Base-by-base conservation (phyloP, 2,113 vertebrate genomes). In the Cynocephalus volans region DNA sequence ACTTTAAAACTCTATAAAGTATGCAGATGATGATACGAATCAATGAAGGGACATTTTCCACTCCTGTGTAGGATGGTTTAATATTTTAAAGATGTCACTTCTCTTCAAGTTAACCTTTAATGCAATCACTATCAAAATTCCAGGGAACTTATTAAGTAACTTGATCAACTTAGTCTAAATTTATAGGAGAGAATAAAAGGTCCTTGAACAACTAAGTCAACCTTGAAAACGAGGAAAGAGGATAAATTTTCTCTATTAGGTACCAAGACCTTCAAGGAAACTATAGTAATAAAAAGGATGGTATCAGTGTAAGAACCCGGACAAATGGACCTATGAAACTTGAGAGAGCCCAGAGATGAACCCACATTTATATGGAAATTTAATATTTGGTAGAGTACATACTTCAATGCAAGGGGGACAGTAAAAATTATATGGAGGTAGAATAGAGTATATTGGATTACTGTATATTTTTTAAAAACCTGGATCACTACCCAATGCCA, bases 71-170 rank as follows among this genome's bases (percentile, higher is more conserved):
- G 15, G 8, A 36, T 36, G 3, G 33, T 69, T 58, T 36, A 58
- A 58, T 72, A 56, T 86, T 86, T 86, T 70, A 87, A 87, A 72
- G 24, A 56, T 87, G 67, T 87, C 67, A 72, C 36, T 87, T 56
- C n/a, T 56, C 52, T 72, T 72, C 24, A 87, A 87, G 52, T 87
- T 87, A 72, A 87, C 70, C 15, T 72, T 21, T 70, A 86, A 28
- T 58, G 28, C n/a, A 58, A 72, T 72, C 17, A 33, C 67, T 86
- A 70, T 70, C n/a, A 86, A 70, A 70, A 19, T 70, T 86, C 26
- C 23, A 70, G 50, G 70, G 65, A 72, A 58, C 67, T 70, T 28
- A 86, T 70, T 41, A 86, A 86, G 23, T 70, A 56, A 70, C 50
- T 70, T 70, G n/a, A 70, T 28, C 65, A 56, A 70, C 48, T 69